Percentiles rank a stretch among this genome's conserved stretches.
Evolutionary conservation across 2,113 vertebrate genomes (phyloP).

Genomic region (Axis porcinus): DNA sequence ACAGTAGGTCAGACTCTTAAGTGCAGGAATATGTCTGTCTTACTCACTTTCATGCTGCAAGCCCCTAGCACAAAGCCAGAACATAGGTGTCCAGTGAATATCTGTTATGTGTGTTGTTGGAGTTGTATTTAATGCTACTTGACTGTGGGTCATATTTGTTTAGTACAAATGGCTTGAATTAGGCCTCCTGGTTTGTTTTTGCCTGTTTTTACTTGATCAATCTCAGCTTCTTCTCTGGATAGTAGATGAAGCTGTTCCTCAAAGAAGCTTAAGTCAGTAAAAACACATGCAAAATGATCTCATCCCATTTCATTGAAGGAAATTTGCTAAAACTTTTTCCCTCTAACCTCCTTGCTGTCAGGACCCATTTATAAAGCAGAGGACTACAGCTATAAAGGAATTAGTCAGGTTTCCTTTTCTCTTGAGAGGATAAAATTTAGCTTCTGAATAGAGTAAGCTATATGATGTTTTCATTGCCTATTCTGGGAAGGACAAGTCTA

Average conservation of each 20-base stretch:
- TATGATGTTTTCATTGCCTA: slow-evolving; percentile 45
- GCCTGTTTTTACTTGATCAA: slow-evolving; percentile 28
- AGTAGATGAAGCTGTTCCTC: slow-evolving; percentile 41
- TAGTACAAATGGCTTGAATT: background rate
- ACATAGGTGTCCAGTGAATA: background rate
- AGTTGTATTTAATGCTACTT: background rate
- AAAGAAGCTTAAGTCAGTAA: slow-evolving; percentile 68
- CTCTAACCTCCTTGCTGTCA: slow-evolving; percentile 78
- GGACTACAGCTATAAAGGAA: slow-evolving; percentile 73
- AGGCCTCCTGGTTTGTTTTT: background rate
- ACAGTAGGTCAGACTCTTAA: background rate
- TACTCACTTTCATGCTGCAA: background rate
- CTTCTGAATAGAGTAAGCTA: slow-evolving; percentile 60
- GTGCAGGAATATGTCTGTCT: background rate
- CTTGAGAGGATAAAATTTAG: slow-evolving; percentile 65
- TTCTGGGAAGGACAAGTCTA: slow-evolving; percentile 15
- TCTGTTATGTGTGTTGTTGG: background rate
- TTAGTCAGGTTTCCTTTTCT: slow-evolving; percentile 75
- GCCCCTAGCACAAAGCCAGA: background rate
- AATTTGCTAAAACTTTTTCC: slow-evolving; percentile 75
- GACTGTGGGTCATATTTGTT: background rate
- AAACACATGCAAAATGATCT: slow-evolving; percentile 76
- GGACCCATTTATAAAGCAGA: slow-evolving; percentile 71
- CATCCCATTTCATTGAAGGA: slow-evolving; percentile 76
- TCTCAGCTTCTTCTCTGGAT: slow-evolving; percentile 51